Base-by-base conservation (phyloP, 2,888 invertebrate genomes). In the Eupeodes latifasciatus region DNA sequence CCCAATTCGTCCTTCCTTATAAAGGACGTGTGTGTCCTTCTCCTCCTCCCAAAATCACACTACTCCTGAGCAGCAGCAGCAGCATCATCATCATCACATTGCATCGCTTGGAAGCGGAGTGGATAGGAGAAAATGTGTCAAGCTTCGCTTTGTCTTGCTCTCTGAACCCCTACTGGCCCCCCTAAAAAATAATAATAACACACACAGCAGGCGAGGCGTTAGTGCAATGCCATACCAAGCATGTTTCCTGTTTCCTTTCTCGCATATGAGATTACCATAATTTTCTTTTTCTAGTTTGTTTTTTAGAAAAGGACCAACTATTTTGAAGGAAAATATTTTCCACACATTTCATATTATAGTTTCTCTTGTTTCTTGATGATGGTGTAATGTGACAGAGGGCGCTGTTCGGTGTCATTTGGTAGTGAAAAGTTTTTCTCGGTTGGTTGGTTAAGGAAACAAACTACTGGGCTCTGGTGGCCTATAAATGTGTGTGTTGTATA, bases 311-410 rank as follows among this genome's bases (percentile, higher is more conserved):
- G 27, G 59, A 79, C 81, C 44, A 83, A 83, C 80, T 80, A 87
- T 87, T 80, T 62, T 49, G 69, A 61, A 59, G 57, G 80, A 83
- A 87, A 87, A 83, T 87, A 87, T 87, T 87, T 87, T 83, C 72
- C 83, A 77, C 77, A 77, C 57, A 87, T 77, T 83, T 83, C 57
- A 81, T 76, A 79, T 27, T 11, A 47, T 47, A 12, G 47, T 47
- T 76, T 72, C 76, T 72, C 76, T 71, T 78, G 66, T 78, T 81
- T 66, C 49, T 55, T 76, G 66, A 77, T 77, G 80, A 72, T 80
- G 72, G 72, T 72, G 80, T 87, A 80, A 81, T 83, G 83, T 74
- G 80, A 87, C 80, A 83, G 83, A 74, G 76, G 72, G 72, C 72
- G 57, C 57, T 72, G 57, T 72, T 55, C 14, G 44, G 14, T 57